These are phyloP conservation scores for Pseudochirops cupreus DNA, from an alignment of 2,797 vertebrate genomes.

Conservation along the genomic window DNA sequence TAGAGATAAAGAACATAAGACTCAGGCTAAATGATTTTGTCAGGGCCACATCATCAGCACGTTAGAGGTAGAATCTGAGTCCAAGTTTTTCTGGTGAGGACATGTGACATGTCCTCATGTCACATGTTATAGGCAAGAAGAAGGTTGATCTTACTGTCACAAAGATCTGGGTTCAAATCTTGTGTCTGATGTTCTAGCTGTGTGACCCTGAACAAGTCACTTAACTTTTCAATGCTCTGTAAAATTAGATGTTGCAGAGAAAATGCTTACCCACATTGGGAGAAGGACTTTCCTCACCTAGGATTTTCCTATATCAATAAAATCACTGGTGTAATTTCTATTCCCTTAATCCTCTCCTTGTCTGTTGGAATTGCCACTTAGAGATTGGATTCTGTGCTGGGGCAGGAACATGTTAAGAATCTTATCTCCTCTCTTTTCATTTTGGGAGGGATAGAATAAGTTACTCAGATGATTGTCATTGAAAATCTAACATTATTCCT, in stretches of 20 bases:
- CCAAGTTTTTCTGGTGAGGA: not conserved
- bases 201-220: not conserved
- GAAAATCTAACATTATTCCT: not conserved
- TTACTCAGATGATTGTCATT: not conserved
- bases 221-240: not conserved
- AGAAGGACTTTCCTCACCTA: not conserved
- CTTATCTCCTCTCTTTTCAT: not conserved
- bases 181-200: not conserved
- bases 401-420: not conserved
- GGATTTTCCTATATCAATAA: not conserved
- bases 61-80: not conserved
- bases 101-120: not conserved
- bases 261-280: not conserved
- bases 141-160: not conserved
- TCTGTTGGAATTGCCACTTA: not conserved
- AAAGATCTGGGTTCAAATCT: not conserved
- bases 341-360: not conserved
- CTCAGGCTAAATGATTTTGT: not conserved
- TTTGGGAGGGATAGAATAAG: not conserved
- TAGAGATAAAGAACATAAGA: not conserved
- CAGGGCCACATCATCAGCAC: not conserved
- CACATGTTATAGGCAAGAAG: not conserved
- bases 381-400: not conserved
- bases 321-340: not conserved
- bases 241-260: not conserved